A percentile compares a stretch with the other conserved stretches of the same genome.
Evolutionary conservation across 2,797 vertebrate genomes (phyloP).

Genomic region (Alauda arvensis): DNA sequence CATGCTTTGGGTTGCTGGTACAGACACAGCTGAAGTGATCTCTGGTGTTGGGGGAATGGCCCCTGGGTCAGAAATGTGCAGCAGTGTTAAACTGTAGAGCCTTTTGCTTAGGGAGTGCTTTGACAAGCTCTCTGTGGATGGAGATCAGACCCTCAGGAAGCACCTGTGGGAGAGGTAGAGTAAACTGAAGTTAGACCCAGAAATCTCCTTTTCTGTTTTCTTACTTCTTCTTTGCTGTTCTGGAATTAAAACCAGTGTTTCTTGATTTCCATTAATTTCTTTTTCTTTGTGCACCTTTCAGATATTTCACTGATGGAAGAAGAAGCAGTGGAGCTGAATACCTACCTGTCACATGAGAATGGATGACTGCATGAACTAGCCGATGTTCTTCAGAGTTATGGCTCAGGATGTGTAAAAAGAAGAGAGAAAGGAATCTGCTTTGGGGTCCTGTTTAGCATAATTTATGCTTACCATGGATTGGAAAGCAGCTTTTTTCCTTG

Average conservation of each 20-base stretch:
- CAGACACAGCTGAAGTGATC: not conserved
- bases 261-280: not conserved
- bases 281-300: slow-evolving; percentile 12
- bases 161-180: not conserved
- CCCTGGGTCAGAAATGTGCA: not conserved
- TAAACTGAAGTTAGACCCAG: not conserved
- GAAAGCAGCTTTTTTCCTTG: not conserved
- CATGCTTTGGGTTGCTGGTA: not conserved
- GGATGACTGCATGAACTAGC: slow-evolving; percentile 85
- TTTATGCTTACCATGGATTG: not conserved
- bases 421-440: not conserved
- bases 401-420: slow-evolving; percentile 83
- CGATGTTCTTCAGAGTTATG: slow-evolving; percentile 91
- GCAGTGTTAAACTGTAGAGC: not conserved
- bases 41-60: not conserved
- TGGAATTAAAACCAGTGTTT: not conserved
- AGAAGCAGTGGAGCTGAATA: slow-evolving; percentile 78
- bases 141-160: not conserved
- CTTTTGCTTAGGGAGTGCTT: not conserved
- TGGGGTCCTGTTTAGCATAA: not conserved
- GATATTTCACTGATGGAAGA: slow-evolving; percentile 73
- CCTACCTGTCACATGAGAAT: slow-evolving; percentile 85
- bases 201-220: not conserved
- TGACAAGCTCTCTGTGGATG: not conserved
- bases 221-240: not conserved